phyloP scores from a whole-genome alignment of 2,797 vertebrate genomes.

The Ambastaia sidthimunki region DNA sequence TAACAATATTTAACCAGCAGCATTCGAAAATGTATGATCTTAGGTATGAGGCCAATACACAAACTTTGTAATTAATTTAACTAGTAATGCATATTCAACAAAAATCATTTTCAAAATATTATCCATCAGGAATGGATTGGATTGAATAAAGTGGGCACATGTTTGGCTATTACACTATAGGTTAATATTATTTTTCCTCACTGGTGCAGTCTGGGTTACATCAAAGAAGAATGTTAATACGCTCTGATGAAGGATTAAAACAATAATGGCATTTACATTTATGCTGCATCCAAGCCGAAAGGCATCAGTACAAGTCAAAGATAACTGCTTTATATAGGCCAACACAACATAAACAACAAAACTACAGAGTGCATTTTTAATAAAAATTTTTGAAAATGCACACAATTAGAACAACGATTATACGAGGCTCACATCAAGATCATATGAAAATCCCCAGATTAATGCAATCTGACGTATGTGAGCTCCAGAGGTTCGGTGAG shows the following conservation, averaged over 20 bases:
- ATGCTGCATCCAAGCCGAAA: not conserved
- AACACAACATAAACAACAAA: not conserved
- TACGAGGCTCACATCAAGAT: not conserved
- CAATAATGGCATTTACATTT: too few species aligned
- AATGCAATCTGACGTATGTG: not conserved
- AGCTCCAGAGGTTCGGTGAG: not conserved
- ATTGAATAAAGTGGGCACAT: too few species aligned
- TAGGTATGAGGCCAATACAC: not conserved
- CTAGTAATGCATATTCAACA: too few species aligned
- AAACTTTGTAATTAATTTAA: too few species aligned
- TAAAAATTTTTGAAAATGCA: not conserved
- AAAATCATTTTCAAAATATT: too few species aligned
- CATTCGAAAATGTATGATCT: not conserved
- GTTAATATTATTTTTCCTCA: too few species aligned
- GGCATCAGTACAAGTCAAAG: too few species aligned
- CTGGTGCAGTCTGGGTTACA: too few species aligned
- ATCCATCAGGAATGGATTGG: too few species aligned
- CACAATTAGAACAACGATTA: not conserved
- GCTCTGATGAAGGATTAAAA: too few species aligned
- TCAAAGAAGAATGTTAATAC: too few species aligned
- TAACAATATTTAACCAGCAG: not conserved
- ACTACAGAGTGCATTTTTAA: not conserved
- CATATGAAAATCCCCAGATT: conserved; percentile 11
- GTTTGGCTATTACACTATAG: too few species aligned
- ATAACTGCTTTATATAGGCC: not conserved